Conservation (phyloP, 2,797 vertebrate species). For the Choloepus didactylus region DNA sequence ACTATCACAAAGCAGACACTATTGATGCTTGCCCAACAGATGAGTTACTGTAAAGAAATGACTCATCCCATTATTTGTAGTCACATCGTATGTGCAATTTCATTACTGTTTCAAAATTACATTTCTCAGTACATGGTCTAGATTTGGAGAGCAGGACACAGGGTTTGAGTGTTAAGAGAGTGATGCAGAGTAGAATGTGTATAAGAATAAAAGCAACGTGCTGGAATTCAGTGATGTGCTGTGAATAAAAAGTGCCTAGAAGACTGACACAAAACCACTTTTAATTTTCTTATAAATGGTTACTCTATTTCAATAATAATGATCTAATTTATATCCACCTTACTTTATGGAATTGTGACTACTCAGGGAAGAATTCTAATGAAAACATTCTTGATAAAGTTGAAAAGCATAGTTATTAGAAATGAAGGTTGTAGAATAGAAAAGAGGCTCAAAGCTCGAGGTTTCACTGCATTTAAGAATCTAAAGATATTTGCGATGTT, state of each 20-base stretch:
- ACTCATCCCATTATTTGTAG: slow-evolving; percentile 34
- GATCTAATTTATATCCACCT: slow-evolving; percentile 67
- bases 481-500: neutral
- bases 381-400: slow-evolving; percentile 69
- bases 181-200: neutral
- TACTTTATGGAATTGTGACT: slow-evolving; percentile 58
- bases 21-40: neutral
- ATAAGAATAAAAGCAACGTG: slow-evolving; percentile 4
- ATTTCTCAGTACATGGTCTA: slow-evolving; percentile 44
- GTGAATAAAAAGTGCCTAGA: neutral
- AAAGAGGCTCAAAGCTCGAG: neutral
- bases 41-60: slow-evolving; percentile 4
- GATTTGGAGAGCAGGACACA: slow-evolving; percentile 11
- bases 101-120: slow-evolving; percentile 66
- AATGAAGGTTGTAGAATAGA: slow-evolving; percentile 4
- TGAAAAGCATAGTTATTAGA: slow-evolving; percentile 57
- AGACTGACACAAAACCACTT: slow-evolving; percentile 48
- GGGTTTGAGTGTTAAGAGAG: neutral
- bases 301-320: slow-evolving; percentile 64
- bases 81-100: neutral
- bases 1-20: neutral
- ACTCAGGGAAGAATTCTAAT: slow-evolving; percentile 64
- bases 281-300: slow-evolving; percentile 59
- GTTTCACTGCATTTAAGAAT: neutral
- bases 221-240: neutral